These are phyloP conservation scores for Parnassius mnemosyne DNA, from an alignment of 2,888 invertebrate species.

Conservation along the genomic window DNA sequence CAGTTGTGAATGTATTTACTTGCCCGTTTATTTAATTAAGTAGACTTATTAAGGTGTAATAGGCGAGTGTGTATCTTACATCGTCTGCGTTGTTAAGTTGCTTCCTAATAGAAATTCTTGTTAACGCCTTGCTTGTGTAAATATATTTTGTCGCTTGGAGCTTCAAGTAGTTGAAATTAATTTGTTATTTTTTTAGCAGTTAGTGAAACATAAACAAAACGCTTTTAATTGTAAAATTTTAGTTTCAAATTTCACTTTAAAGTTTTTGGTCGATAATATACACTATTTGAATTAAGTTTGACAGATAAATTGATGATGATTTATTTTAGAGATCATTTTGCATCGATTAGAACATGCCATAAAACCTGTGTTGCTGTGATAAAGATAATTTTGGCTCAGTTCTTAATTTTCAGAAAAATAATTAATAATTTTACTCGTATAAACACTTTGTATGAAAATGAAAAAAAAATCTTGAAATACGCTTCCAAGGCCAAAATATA, in stretches of 20 bases:
- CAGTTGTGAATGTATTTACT: constrained; percentile 56
- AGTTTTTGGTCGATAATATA: too few relatives aligned
- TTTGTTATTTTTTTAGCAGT: constrained; percentile 1
- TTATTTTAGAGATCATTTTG: too few relatives aligned
- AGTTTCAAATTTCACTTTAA: too few relatives aligned
- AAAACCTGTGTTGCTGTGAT: too few relatives aligned
- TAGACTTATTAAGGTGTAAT: constrained; percentile 44
- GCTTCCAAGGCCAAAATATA: constrained; percentile 18
- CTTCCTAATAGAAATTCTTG: constrained; percentile 49
- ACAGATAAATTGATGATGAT: too few relatives aligned
- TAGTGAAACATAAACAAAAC: too few relatives aligned
- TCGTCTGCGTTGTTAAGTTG: constrained; percentile 33
- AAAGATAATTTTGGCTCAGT: too few relatives aligned
- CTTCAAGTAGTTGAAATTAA: constrained; percentile 14
- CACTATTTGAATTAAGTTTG: too few relatives aligned
- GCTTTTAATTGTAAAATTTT: too few relatives aligned
- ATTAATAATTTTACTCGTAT: too few relatives aligned
- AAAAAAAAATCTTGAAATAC: constrained; percentile 14
- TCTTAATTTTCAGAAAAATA: too few relatives aligned
- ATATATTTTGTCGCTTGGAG: constrained; percentile 9
- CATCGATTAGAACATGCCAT: too few relatives aligned
- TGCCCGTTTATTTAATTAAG: constrained; percentile 61
- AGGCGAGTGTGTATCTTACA: constrained; percentile 34
- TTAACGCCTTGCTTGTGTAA: constrained; percentile 24
- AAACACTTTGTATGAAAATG: not conserved